Percentiles rank a stretch among this genome's conserved stretches.
phyloP scores from a whole-genome alignment of 1,140 invertebrate genomes.

The Caenorhabditis brenneri region DNA sequence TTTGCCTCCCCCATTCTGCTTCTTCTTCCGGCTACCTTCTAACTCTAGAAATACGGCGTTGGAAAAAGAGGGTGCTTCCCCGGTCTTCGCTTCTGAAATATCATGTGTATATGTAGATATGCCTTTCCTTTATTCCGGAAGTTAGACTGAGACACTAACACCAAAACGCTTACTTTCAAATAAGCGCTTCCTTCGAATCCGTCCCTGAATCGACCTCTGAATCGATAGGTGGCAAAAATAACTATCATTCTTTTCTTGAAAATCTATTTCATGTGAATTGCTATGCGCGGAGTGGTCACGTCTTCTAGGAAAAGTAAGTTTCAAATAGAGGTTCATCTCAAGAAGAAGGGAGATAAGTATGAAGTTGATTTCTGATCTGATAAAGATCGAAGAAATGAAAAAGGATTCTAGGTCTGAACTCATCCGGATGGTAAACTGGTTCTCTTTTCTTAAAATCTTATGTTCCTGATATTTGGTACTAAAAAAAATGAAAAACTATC shows the following conservation, averaged over 20 bases:
- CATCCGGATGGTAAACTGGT: too few relatives aligned
- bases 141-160: constrained; percentile 34
- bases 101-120: constrained; percentile 19
- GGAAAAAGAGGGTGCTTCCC: background rate
- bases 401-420: too few relatives aligned
- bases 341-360: too few relatives aligned
- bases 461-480: too few relatives aligned
- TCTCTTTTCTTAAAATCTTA: too few relatives aligned
- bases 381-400: too few relatives aligned
- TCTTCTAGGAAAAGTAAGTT: constrained; percentile 7
- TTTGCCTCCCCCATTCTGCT: background rate
- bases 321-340: too few relatives aligned
- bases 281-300: background rate
- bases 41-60: background rate
- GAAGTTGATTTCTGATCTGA: too few relatives aligned
- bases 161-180: background rate
- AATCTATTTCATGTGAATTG: background rate
- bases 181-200: background rate
- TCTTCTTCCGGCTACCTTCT: background rate
- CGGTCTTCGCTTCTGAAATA: background rate
- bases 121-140: background rate
- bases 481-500: too few relatives aligned
- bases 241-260: background rate
- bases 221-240: background rate
- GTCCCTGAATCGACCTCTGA: background rate